phyloP scores from a whole-genome alignment of 1,140 invertebrate species.

The Zaprionus ornatus region DNA sequence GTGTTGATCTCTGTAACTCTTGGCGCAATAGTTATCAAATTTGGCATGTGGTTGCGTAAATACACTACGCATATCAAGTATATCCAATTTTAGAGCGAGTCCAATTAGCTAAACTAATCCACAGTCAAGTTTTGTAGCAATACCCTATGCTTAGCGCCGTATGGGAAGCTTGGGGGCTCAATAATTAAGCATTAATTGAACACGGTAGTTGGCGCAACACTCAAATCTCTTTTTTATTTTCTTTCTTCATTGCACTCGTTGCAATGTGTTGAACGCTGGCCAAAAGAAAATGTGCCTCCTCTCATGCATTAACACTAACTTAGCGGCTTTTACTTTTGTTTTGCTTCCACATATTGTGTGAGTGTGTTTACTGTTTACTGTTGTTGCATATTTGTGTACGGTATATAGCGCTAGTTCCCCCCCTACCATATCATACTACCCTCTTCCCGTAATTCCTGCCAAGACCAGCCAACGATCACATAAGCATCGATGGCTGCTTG shows the following conservation, averaged over 20 bases:
- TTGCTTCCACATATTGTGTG: conserved; percentile 36
- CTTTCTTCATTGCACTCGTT: neutral
- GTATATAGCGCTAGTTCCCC: conserved; percentile 25
- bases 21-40: neutral
- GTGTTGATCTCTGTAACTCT: neutral
- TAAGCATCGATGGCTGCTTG: conserved; percentile 75
- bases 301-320: conserved; percentile 67
- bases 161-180: conserved; percentile 1
- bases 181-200: conserved; percentile 41
- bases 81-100: neutral
- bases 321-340: conserved; percentile 79
- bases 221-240: conserved; percentile 5
- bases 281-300: conserved; percentile 37
- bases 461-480: conserved; percentile 44
- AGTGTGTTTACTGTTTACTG: conserved; percentile 23
- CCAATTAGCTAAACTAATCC: neutral
- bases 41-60: neutral
- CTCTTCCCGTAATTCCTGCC: neutral
- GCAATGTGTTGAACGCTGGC: conserved; percentile 25
- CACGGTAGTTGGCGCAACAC: conserved; percentile 38
- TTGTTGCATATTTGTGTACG: conserved; percentile 67
- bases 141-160: neutral
- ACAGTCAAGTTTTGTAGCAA: neutral
- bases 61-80: neutral
- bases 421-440: conserved; percentile 7